Base-by-base conservation (phyloP, 2,113 vertebrate species). In the Crotalus viridis region DNA sequence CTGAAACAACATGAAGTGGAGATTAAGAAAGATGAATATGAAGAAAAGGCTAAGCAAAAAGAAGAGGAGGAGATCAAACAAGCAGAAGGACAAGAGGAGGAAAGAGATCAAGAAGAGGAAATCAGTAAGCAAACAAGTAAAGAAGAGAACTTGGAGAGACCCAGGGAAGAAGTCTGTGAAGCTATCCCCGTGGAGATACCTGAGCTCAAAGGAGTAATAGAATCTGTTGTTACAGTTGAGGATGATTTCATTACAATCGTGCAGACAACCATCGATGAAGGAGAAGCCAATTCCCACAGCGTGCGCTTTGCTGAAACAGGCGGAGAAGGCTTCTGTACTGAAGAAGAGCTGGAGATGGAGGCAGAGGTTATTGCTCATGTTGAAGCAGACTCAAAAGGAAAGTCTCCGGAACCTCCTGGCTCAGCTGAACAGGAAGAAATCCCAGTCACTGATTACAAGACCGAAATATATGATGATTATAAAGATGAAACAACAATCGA, bases 221-320 rank as follows among this genome's bases (percentile, higher is more conserved):
- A 99, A 88, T 99, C 99, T 0, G 98, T 99, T 55, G 99, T 99
- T 91, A 99, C 98, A 3, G 99, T 99, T 1, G 99, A 99, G 94
- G 99, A 99, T 24, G 99, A 99, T 95, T 99, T 99, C 39, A 99
- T 99, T 96, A 99, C 99, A 0, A 98, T 99, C 46, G 99, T 99
- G 92, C 99, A 99, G 96, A 98, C 98, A 26, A 99, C 99, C 3
- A 99, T 99, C 0, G 99, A 99, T 69, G 98, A 99, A 94, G 98
- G 99, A 0, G 99, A 99, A 92, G 98, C 98, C 10, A 97, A 98
- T 0, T 98, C 98, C 55, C 99, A 99, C 97, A 99, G 98, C 0
- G 98, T 99, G 81, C 98, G 99, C 4, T 99, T 99, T 94, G 99
- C 99, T 3, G 98, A 98, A 91, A 90, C 97, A 0, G 98, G 98